Base-by-base conservation (phyloP, 2,888 invertebrate genomes). In the Drosophila monieri region DNA sequence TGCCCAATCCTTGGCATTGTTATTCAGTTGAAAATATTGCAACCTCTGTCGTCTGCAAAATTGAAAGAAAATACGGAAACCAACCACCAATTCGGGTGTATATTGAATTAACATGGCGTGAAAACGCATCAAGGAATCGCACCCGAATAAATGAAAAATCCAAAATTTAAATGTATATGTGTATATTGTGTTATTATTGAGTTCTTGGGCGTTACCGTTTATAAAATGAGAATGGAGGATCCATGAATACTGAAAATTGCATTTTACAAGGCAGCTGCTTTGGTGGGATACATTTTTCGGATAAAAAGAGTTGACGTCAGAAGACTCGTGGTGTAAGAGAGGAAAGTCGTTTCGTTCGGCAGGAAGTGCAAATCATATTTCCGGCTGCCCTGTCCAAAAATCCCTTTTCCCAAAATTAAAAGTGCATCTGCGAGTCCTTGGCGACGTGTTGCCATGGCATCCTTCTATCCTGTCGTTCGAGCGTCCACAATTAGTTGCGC, bases 131-230 rank as follows among this genome's bases (percentile, higher is more conserved):
- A 49, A 74, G 59, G 41, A 77, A 73, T 74, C 75, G 66, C 61
- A 27, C 21, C 21, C 61, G 14, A 60, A 44, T 21, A 37, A 58
- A 10, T 25, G 21, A 30, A 30, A 62, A 56, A 59, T 43, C 14
- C 41, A 0, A 2, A 18, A 48, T 12, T 39, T 37, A 15, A 12
- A 55, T 39, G 15, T 47, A 32, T 39, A 49, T 73, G 65, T 73
- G 70, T 75, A 70, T 75, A 75, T 77, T 81, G 77, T 77, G 75
- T 70, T 80, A 84, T 80, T 80, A 84, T 80, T 84, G 77, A 78
- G 77, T 65, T 80, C 69, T 78, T 74, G 78, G 79, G 71, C 64
- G 32, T 27, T 59, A 73, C 18, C 18, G 27, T 27, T 10, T 66
- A 59, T 39, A 70, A 66, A 66, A 66, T 61, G 64, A 71, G 67